phyloP scores from a whole-genome alignment of 2,797 vertebrate species.

The Rhinoraja longicauda region DNA sequence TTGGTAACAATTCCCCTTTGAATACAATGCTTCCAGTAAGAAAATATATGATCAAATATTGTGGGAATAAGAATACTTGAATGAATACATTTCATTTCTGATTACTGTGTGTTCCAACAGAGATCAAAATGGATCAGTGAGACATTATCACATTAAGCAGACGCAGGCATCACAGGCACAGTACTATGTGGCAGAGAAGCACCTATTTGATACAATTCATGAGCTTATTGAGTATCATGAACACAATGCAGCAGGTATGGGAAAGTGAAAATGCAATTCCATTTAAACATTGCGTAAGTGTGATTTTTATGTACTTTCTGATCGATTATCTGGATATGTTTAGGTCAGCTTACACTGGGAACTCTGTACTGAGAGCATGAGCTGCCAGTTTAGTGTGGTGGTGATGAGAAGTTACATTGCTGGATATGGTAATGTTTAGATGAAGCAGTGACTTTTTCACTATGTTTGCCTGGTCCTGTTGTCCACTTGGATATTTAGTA shows the following conservation, averaged over 20 bases:
- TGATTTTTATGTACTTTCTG: background rate
- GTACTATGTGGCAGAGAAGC: conserved; percentile 72
- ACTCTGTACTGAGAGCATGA: background rate
- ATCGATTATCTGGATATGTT: background rate
- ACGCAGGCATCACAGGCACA: conserved; percentile 49
- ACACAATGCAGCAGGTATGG: conserved; percentile 77
- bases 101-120: background rate
- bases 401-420: no score
- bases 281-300: background rate
- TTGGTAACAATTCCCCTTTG: background rate
- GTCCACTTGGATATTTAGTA: background rate
- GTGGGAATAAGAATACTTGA: background rate
- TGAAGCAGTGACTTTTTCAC: background rate
- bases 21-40: background rate
- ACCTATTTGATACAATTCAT: conserved; percentile 68
- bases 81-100: background rate
- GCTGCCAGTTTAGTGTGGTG: background rate
- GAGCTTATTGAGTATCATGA: conserved; percentile 75
- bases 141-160: conserved; percentile 79
- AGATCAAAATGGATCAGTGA: conserved; percentile 51
- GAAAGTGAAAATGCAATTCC: background rate
- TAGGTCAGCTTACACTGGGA: background rate
- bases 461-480: no score
- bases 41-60: background rate
- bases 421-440: background rate